Conservation (phyloP, 2,113 vertebrate species). For the Burhinus oedicnemus region DNA sequence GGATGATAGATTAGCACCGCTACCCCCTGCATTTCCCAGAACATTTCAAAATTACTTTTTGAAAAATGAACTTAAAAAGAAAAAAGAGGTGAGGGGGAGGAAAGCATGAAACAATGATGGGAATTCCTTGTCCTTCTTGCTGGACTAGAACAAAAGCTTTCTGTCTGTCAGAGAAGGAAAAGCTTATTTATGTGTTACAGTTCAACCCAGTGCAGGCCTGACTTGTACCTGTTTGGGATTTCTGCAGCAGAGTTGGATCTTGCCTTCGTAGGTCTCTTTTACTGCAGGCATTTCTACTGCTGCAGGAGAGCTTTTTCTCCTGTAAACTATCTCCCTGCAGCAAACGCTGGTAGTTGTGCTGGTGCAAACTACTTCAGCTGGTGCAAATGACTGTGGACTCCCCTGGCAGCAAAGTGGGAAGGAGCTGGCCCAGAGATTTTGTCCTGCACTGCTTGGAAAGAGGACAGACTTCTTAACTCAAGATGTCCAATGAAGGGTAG, state of each 20-base stretch:
- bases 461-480: neutral
- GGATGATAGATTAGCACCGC: constrained; percentile 54
- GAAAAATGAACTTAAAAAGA: constrained; percentile 56
- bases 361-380: neutral
- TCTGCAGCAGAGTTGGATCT: neutral
- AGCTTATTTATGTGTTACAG: neutral
- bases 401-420: neutral
- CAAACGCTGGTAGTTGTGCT: neutral
- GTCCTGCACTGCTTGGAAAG: neutral
- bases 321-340: neutral
- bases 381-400: neutral
- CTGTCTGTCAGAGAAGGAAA: neutral
- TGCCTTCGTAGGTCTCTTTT: neutral
- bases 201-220: neutral
- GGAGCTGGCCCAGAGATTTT: neutral
- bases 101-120: constrained; percentile 42
- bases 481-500: neutral
- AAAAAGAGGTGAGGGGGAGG: neutral
- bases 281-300: neutral
- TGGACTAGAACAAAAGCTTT: constrained; percentile 26
- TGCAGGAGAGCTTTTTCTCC: neutral
- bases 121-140: constrained; percentile 41
- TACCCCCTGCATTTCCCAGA: constrained; percentile 54
- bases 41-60: constrained; percentile 71
- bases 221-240: neutral